Base-by-base conservation (phyloP, 1,140 invertebrate species). In the Lethocerus indicus region DNA sequence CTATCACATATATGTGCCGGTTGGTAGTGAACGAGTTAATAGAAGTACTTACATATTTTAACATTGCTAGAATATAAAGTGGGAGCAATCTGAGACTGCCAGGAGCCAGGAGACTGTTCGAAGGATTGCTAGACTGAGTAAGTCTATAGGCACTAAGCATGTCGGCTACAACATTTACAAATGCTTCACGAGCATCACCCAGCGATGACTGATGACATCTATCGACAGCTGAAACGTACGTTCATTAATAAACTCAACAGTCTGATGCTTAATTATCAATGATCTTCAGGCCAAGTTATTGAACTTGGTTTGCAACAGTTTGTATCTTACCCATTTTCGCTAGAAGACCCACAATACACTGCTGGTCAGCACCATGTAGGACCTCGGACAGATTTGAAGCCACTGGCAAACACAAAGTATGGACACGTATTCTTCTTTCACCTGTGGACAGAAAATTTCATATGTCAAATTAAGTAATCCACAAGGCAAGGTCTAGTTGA, bases 381-480 rank as follows among this genome's bases (percentile, higher is more conserved):
- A 99, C 73, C 57, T 97, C 92, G 2, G 77, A 72, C 35, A 97
- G 61, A 58, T 78, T 89, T 21, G 75, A 74, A 0, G 82, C 82
- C 4, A 97, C 81, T 16, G 95, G 95, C 50, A 98, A 62, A 65
- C 92, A 94, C 20, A 98, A 62, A 0, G 94, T 98, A 64, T 99
- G 95, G 3, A 99, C 95, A 54, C 96, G 75, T 60, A 99, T 99
- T 54, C 94, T 72, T 53, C 96, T 72, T 70, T 99, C 95, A 32
- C 90, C 84, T 87, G 59, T 27, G 65, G 59, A 47, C 2, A 44
- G 37, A 9, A 40, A 13, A 40, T 13, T 40, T 40, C 6, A 13
- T 40, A 9, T 9, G 13, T n/a, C 6, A 9, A 40, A 20, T 9
- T 40, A 9, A 40, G 9, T 14, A 50, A 47, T 50, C 48, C 12